A percentile compares a stretch with the other conserved stretches of the same genome.
Conservation (phyloP, 92 coral and sea anemone genomes). For the Epizoanthus ramosus region DNA sequence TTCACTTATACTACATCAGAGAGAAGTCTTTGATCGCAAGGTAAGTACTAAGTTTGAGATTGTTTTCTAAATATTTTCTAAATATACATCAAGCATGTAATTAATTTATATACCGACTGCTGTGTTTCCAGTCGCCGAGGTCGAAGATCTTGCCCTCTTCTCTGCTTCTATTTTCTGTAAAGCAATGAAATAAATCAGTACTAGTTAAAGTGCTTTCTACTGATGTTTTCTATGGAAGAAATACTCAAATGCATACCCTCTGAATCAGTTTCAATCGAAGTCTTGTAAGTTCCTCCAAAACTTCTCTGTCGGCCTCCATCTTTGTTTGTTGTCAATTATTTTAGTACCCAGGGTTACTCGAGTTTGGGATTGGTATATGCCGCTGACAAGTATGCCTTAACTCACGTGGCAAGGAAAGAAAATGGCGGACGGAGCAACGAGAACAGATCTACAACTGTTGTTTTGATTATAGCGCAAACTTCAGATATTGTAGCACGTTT, state of each 20-base stretch:
- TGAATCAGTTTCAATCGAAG: conserved; percentile 70
- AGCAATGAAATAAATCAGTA: not conserved
- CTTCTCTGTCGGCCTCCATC: conserved; percentile 56
- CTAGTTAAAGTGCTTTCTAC: not conserved
- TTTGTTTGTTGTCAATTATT: conserved; percentile 47
- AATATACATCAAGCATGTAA: no score
- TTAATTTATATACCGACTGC: not conserved
- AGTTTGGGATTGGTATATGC: not conserved
- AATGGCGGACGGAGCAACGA: not conserved
- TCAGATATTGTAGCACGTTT: not conserved
- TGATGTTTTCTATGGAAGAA: not conserved
- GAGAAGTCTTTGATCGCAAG: no score
- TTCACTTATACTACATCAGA: no score
- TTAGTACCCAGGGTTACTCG: not conserved
- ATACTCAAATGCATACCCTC: conserved; percentile 45
- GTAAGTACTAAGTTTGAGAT: no score
- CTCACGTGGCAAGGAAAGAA: conserved; percentile 19
- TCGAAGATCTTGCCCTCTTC: not conserved
- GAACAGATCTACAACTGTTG: not conserved
- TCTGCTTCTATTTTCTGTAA: conserved; percentile 3
- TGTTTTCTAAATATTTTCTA: no score
- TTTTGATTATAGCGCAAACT: not conserved
- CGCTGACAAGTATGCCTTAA: conserved; percentile 12
- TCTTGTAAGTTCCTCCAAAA: conserved; percentile 68
- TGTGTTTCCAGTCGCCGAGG: not conserved